Base-by-base conservation (phyloP, 2,797 vertebrate species). In the Natrix natrix region DNA sequence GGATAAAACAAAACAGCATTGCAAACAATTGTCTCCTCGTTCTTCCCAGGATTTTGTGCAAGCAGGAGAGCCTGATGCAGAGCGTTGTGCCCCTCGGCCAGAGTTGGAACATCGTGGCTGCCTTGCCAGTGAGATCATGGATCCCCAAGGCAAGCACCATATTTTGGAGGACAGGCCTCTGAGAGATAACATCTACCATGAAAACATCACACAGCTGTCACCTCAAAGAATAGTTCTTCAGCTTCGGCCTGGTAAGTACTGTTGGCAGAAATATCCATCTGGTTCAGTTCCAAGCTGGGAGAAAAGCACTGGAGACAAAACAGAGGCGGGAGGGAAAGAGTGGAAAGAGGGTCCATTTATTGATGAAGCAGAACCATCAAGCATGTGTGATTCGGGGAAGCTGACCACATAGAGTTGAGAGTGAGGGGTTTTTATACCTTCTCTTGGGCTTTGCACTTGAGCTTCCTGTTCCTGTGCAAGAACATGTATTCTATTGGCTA, bases 1-100 rank as follows among this genome's bases (percentile, higher is more conserved):
- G 8, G 37, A 26, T 54, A 13, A n/a, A 17, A 37, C 28, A 43
- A 20, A n/a, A 2, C 10, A n/a, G 11, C n/a, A n/a, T 14, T 90
- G 37, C 48, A 86, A 60, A 43, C 6, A 6, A 6, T 0, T 4
- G 2, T 5, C 52, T 78, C 89, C 6, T 69, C 24, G 78, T 89
- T 91, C 48, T 61, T 91, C 12, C 87, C 20, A 98, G 98, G 96
- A 97, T 94, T 98, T 98, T 90, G 96, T 98, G 0, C 96, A 95
- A 26, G 60, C 93, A 0, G 97, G 97, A 2, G 97, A 98, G 91
- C 96, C 97, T 0, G 97, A 97, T 37, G 95, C 93, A n/a, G 90
- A 96, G 3, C 97, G 98, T 69, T 98, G 98, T 69, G 98, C 97
- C 13, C 54, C 93, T 8, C 91, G 61, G 0, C 87, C 95, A 32